Percentiles rank a stretch among this genome's conserved stretches.
Conservation (phyloP, 2,888 invertebrate species). For the Yponomeuta cagnagella region DNA sequence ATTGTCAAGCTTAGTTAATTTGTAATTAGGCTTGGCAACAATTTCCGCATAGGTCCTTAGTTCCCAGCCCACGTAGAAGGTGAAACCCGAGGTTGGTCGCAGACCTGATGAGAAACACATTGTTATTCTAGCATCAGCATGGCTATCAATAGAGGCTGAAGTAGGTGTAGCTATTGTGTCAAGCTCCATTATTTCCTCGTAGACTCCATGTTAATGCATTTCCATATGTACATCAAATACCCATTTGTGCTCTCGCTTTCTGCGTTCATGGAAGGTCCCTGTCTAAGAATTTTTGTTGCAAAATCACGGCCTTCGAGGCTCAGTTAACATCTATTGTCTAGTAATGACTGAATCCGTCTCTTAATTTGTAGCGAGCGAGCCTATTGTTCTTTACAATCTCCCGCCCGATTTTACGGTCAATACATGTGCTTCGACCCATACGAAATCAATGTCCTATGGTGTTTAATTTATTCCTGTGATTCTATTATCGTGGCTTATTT, state of each 20-base stretch:
- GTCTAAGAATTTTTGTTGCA: slow-evolving; percentile 34
- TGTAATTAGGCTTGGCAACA: slow-evolving; percentile 20
- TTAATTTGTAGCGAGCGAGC: slow-evolving; percentile 50
- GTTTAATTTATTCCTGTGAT: background rate
- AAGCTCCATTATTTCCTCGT: slow-evolving; percentile 11
- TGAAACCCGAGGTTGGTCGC: slow-evolving; percentile 37
- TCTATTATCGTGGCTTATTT: background rate
- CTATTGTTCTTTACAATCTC: slow-evolving; percentile 56
- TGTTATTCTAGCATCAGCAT: slow-evolving; percentile 51
- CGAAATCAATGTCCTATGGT: background rate
- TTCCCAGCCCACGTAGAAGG: slow-evolving; percentile 57
- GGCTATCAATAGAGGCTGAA: slow-evolving; percentile 30
- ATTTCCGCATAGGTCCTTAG: slow-evolving; percentile 66
- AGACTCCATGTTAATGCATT: background rate
- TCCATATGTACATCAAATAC: background rate
- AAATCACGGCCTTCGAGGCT: slow-evolving; percentile 59
- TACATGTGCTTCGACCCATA: slow-evolving; percentile 18
- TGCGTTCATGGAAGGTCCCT: background rate
- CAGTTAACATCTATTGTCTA: slow-evolving; percentile 65
- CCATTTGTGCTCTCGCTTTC: slow-evolving; percentile 3
- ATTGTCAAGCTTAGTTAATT: slow-evolving; percentile 5
- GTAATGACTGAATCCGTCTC: slow-evolving; percentile 61
- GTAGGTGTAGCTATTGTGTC: slow-evolving; percentile 11
- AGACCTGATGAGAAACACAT: slow-evolving; percentile 36
- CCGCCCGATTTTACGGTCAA: slow-evolving; percentile 58